Evolutionary conservation across 2,888 invertebrate genomes (phyloP).

Genomic region (Agrochola litura): DNA sequence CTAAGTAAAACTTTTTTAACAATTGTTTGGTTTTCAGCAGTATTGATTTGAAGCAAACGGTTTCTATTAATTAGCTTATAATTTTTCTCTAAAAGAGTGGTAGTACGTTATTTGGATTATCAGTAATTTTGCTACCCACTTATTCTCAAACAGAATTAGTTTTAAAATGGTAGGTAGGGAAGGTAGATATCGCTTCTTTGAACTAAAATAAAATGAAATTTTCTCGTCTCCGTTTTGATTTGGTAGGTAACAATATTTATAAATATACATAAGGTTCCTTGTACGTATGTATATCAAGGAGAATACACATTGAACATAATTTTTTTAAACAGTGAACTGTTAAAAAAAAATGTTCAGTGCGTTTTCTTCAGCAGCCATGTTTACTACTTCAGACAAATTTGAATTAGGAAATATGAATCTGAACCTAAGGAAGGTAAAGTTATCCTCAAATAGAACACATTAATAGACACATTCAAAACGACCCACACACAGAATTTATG

Average conservation of each 20-base stretch:
- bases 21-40: constrained; percentile 28
- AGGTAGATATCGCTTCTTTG: neutral
- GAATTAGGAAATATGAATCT: neutral
- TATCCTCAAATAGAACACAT: neutral
- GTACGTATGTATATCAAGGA: neutral
- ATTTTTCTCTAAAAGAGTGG: neutral
- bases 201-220: neutral
- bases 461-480: neutral
- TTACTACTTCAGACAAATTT: neutral
- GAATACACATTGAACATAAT: neutral
- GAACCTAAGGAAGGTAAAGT: neutral
- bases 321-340: neutral
- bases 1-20: neutral
- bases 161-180: neutral
- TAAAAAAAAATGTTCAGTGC: too few relatives aligned
- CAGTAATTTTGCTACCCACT: too few relatives aligned
- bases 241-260: neutral
- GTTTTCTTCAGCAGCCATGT: neutral
- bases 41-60: constrained; percentile 34
- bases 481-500: neutral
- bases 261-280: neutral
- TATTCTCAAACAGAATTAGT: neutral
- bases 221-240: neutral
- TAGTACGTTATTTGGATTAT: neutral
- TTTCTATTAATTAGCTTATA: constrained; percentile 21